Base-by-base conservation (phyloP, 1,140 invertebrate genomes). In the Drosophila orosa region DNA sequence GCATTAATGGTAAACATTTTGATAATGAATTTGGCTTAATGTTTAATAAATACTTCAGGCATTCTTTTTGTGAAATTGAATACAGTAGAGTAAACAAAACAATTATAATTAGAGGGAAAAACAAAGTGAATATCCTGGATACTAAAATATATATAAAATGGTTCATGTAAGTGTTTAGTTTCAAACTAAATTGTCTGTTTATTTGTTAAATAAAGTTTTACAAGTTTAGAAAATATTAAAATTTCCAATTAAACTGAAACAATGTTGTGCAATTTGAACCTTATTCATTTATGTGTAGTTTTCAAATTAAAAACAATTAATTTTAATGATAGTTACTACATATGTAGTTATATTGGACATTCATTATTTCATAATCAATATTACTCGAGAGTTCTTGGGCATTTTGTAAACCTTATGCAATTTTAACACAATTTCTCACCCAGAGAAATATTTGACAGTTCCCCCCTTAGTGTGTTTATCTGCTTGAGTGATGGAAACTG, bases 401-500 rank as follows among this genome's bases (percentile, higher is more conserved):
- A 8, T n/a, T 24, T 25, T 5, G 42, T 44, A 35, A 15, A 7
- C 27, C 19, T 13, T 52, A 12, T 35, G 65, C 19, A 55, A 55
- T 31, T 37, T 67, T 24, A 29, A 29, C 31, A 56, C 17, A 68
- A 45, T 69, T 67, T 67, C 29, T 55, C 17, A 22, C 5, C 5
- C 31, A 1, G 24, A 19, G 39, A 42, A 37, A 69, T 69, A 35
- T 37, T 27, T 31, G 48, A 25, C 40, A 27, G 33, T 57, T 25
- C 12, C 17, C 9, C 24, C 29, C 29, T 29, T n/a, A 7, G 7
- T 42, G n/a, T 22, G 39, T 47, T 68, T 37, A 71, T 39, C 42
- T 57, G 15, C 12, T 50, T 68, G 65, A 69, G 67, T 71, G 67
- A 71, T 71, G 66, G 40, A 27, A 71, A 71, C 45, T 71, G 67